phyloP scores from a whole-genome alignment of 2,888 invertebrate species.

The Hylaea fasciaria region DNA sequence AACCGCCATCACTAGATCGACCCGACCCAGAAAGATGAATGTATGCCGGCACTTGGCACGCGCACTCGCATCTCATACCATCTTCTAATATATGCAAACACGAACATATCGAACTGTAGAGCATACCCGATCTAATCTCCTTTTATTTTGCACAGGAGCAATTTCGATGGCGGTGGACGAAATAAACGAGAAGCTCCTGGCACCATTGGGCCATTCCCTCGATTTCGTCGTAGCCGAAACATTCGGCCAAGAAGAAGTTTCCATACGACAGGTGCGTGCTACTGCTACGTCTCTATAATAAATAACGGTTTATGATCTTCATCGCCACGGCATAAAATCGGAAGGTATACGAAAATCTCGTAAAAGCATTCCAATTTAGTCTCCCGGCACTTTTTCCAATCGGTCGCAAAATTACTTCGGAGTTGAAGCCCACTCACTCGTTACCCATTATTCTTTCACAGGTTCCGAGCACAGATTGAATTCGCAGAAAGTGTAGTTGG shows the following conservation, averaged over 20 bases:
- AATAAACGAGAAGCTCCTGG: constrained; percentile 87
- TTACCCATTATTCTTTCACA: constrained; percentile 66
- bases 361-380: constrained; percentile 53
- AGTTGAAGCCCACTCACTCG: constrained; percentile 56
- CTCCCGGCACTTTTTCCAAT: constrained; percentile 57
- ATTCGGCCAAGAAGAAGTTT: constrained; percentile 94
- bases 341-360: constrained; percentile 39
- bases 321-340: constrained; percentile 32
- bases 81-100: constrained; percentile 16
- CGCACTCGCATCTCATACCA: constrained; percentile 35
- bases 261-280: constrained; percentile 87
- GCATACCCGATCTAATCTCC: neutral
- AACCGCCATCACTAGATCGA: constrained; percentile 46
- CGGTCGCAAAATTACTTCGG: constrained; percentile 61
- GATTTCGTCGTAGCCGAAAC: constrained; percentile 95
- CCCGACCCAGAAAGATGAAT: constrained; percentile 54
- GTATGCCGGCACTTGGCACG: constrained; percentile 53
- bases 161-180: constrained; percentile 94
- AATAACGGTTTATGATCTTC: constrained; percentile 38
- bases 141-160: constrained; percentile 86
- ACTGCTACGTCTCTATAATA: constrained; percentile 25
- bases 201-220: constrained; percentile 88
- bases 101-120: neutral
- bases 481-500: constrained; percentile 39
- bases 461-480: constrained; percentile 59